Evolutionary conservation across 2,888 invertebrate species (phyloP), one percentile per base, ranked within the genome.

Genomic region (Diaphora mendica): DNA sequence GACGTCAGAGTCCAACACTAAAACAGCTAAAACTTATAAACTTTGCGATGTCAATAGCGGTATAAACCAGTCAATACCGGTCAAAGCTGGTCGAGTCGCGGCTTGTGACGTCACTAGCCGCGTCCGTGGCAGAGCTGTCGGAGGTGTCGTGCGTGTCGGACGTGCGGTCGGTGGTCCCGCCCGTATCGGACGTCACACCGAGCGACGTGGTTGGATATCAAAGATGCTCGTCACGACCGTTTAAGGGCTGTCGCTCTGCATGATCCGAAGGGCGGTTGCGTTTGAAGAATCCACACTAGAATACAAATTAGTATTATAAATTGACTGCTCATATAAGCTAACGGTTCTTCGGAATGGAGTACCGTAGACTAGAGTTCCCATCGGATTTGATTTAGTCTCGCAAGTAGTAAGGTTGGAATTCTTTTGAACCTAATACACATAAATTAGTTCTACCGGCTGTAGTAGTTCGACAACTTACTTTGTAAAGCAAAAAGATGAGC

Each of bases 241-340:
- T 97, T 82, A 98, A 93, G 3, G 98, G 98, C 90, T 98, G 98
- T 70, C 98, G 96, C 95, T 98, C 98, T 65, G 98, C 97, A 85
- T 97, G 97, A 90, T 97, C 97, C 1, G 97, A 96, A 68, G 98
- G 98, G 42, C 99, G 97, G 94, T 98, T 98, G 89, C 99, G 97
- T 91, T 98, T 98, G 96, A 99, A 99, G 97, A 99, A 99, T 77
- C 99, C 99, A 91, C 98, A 98, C 98, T 99, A 94, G 48, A 85
- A 88, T 39, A 55, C n/a, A 68, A n/a, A n/a, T 30, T 48, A 23
- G 13, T 26, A 8, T 15, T 26, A 17, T 59, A 33, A 17, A 30
- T 17, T 7, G 13, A 15, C 7, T 44, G 42, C 15, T 42, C 42
- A 13, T 42, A 8, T 11, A 8, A 44, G 15, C 17, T 17, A 44